A percentile compares a stretch with the other conserved stretches of the same genome.
Conservation (phyloP, 1,140 invertebrate species). For the Lepidotrigona ventralis region DNA sequence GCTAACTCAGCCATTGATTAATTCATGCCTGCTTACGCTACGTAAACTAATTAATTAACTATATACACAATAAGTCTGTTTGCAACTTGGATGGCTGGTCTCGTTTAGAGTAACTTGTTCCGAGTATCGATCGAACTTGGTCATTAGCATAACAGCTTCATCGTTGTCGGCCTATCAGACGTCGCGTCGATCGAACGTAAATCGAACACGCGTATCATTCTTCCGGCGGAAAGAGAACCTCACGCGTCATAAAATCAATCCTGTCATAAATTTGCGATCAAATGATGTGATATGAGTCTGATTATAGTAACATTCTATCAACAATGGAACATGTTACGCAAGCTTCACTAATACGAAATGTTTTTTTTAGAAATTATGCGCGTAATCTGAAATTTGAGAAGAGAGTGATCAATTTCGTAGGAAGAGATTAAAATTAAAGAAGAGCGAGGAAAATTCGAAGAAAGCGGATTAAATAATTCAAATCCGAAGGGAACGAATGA, state of each 20-base stretch:
- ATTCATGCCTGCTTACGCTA: constrained; percentile 43
- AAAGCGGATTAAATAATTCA: too few relatives aligned
- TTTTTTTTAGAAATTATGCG: background rate
- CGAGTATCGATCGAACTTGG: constrained; percentile 48
- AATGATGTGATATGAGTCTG: background rate
- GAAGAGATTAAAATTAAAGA: too few relatives aligned
- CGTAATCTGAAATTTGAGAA: background rate
- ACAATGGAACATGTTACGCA: too few relatives aligned
- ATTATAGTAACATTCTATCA: too few relatives aligned
- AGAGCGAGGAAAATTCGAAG: too few relatives aligned
- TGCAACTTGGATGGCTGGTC: constrained; percentile 33
- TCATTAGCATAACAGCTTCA: constrained; percentile 58
- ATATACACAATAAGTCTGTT: constrained; percentile 59
- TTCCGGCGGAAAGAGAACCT: background rate
- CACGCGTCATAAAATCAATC: background rate
- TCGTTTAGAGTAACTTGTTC: constrained; percentile 52
- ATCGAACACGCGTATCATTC: constrained; percentile 1
- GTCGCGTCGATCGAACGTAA: constrained; percentile 12
- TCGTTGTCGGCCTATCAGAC: constrained; percentile 31
- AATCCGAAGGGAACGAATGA: too few relatives aligned
- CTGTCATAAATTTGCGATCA: background rate
- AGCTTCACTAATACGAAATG: background rate
- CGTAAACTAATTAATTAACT: constrained; percentile 68
- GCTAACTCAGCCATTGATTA: constrained; percentile 61
- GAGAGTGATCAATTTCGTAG: background rate